Conservation (phyloP, 1,140 invertebrate species). For the Condylostylus longicornis region DNA sequence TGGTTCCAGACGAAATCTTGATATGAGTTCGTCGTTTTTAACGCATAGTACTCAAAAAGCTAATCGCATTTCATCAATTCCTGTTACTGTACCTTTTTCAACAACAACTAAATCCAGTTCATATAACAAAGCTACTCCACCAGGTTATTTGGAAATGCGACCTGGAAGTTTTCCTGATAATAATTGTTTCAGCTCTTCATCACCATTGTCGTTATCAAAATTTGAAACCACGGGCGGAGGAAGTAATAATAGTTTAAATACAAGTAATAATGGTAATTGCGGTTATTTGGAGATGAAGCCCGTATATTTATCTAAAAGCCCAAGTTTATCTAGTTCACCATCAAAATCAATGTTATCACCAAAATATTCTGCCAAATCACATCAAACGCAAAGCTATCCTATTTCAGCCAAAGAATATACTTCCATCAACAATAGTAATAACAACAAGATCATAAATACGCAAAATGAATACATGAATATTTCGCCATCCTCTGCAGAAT, state of each 20-base stretch:
- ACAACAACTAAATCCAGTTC: conserved; percentile 21
- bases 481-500: conserved; percentile 14
- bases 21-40: too few species aligned
- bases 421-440: not conserved
- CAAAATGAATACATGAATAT: not conserved
- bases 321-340: conserved; percentile 2
- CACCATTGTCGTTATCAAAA: not conserved
- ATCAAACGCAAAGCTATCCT: not conserved
- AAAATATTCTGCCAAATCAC: not conserved
- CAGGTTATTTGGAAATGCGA: conserved; percentile 24
- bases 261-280: conserved; percentile 17
- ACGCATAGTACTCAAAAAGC: too few species aligned
- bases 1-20: conserved; percentile 13
- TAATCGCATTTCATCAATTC: conserved; percentile 5
- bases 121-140: conserved; percentile 21
- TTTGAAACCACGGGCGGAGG: conserved; percentile 7
- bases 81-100: conserved; percentile 6
- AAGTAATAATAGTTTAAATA: not conserved
- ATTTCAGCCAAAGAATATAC: too few species aligned
- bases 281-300: conserved; percentile 35
- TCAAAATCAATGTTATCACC: not conserved
- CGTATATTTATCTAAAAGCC: conserved; percentile 13
- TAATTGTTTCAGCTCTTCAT: conserved; percentile 5
- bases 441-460: not conserved
- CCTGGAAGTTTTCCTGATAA: conserved; percentile 8